phyloP scores from a whole-genome alignment of 2,113 vertebrate genomes.

The Lepidothrix coronata region DNA sequence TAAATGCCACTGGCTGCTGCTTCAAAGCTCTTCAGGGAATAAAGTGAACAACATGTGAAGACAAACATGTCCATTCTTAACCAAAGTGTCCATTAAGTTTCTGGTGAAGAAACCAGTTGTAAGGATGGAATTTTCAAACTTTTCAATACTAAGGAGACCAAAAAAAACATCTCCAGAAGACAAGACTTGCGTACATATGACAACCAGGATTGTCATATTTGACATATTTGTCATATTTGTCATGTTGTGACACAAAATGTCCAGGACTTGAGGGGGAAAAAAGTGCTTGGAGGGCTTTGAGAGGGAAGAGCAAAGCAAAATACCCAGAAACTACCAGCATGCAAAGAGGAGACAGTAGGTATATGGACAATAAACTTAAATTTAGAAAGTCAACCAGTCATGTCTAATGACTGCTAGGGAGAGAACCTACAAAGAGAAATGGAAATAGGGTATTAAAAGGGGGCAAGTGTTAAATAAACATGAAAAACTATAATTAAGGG shows the following conservation, averaged over 20 bases:
- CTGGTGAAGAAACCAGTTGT: neutral
- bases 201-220: neutral
- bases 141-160: neutral
- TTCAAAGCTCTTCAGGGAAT: neutral
- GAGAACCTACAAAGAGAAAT: neutral
- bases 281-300: neutral
- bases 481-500: neutral
- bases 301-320: neutral
- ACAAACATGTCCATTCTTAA: neutral
- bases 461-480: neutral
- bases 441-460: neutral
- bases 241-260: accelerated
- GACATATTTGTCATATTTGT: too few relatives aligned
- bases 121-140: neutral
- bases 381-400: neutral
- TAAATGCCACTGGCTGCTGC: neutral
- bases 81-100: neutral
- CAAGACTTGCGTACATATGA: neutral
- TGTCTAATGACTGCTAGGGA: neutral
- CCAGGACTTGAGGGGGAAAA: neutral
- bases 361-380: neutral
- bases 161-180: neutral
- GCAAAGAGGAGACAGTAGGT: neutral
- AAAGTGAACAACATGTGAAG: neutral
- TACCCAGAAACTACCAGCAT: neutral